These are phyloP conservation scores for Chiroxiphia lanceolata DNA, from an alignment of 2,797 vertebrate genomes.

Conservation along the genomic window DNA sequence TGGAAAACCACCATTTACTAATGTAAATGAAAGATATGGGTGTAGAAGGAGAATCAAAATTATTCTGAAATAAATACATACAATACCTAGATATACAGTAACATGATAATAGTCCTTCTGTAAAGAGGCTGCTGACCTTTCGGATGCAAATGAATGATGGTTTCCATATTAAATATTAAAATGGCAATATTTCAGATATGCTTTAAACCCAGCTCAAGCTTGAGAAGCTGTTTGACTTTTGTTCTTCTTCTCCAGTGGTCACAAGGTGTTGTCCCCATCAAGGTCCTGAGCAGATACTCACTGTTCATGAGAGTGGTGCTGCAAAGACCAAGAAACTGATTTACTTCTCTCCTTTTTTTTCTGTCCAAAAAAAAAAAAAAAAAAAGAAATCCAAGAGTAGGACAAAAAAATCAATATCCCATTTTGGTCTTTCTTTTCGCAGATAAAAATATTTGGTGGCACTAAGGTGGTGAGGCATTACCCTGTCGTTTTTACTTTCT, in stretches of 20 bases:
- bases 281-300: not conserved
- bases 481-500: not conserved
- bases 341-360: not conserved
- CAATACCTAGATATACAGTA: not conserved
- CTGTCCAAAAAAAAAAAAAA: too few species aligned
- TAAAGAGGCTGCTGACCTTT: not conserved
- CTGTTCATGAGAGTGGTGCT: not conserved
- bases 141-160: not conserved
- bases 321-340: not conserved
- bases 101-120: not conserved
- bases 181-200: not conserved
- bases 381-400: not conserved
- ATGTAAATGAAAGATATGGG: not conserved
- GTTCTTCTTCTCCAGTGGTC: not conserved
- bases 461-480: not conserved
- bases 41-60: not conserved
- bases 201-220: not conserved
- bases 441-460: not conserved
- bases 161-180: not conserved
- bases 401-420: not conserved
- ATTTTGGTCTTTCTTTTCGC: not conserved
- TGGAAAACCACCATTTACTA: not conserved
- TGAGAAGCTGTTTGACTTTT: not conserved
- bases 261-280: not conserved
- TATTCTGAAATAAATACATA: not conserved